Conservation (phyloP, 2,888 invertebrate genomes). For the Zaprionus lineosus region DNA sequence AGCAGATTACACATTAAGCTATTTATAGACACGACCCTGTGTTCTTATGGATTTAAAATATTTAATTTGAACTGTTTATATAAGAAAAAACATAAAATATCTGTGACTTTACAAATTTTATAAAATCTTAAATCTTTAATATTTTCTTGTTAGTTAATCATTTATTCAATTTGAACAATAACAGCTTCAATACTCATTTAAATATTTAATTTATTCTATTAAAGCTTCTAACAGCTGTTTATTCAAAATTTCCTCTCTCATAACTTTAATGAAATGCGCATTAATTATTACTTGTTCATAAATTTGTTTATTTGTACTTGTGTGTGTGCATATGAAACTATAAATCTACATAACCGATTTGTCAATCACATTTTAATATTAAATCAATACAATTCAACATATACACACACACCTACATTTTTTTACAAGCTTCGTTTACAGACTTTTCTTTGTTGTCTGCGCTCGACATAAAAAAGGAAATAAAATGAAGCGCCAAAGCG, state of each 20-base stretch:
- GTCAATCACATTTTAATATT: slow-evolving; percentile 26
- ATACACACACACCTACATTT: not conserved
- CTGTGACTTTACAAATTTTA: too few relatives aligned
- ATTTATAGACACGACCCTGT: too few relatives aligned
- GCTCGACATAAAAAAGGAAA: slow-evolving; percentile 51
- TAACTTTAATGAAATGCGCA: not conserved
- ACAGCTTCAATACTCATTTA: too few relatives aligned
- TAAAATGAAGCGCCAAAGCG: slow-evolving; percentile 31
- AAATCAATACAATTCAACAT: slow-evolving; percentile 30
- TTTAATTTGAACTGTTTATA: too few relatives aligned
- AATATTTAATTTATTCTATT: too few relatives aligned
- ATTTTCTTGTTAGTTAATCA: too few relatives aligned
- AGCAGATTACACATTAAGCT: too few relatives aligned
- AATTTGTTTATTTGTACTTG: not conserved
- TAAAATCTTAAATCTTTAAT: too few relatives aligned
- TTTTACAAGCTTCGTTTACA: slow-evolving; percentile 11
- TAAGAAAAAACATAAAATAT: too few relatives aligned
- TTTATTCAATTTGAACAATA: too few relatives aligned
- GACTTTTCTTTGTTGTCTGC: slow-evolving; percentile 57
- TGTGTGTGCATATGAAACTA: not conserved
- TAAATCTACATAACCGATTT: slow-evolving; percentile 28
- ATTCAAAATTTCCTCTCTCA: not conserved
- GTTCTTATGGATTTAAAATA: too few relatives aligned
- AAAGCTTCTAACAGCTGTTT: not conserved
- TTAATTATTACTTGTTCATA: not conserved